Percentiles rank a stretch among this genome's conserved stretches.
Conservation (phyloP, 2,888 invertebrate genomes). For the Fragum whitleyi region DNA sequence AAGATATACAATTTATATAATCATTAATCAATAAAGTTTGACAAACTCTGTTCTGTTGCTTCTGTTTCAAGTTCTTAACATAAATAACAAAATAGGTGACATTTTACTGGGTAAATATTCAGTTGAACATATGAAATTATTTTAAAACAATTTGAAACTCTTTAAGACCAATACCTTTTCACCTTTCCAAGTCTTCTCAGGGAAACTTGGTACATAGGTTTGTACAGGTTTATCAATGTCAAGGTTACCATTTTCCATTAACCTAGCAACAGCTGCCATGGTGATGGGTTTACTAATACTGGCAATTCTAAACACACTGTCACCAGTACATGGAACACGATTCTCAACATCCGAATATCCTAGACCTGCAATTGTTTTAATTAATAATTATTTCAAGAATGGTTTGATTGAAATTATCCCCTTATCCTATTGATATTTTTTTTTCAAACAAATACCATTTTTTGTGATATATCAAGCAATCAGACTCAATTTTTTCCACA, state of each 20-base stretch:
- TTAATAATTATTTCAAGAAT: neutral
- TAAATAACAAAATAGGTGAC: too few species aligned
- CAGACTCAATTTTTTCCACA: too few species aligned
- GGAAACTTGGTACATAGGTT: conserved; percentile 87
- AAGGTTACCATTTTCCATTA: conserved; percentile 86
- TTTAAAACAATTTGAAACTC: too few species aligned
- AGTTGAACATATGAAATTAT: too few species aligned
- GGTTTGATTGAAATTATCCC: neutral
- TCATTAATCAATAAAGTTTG: too few species aligned
- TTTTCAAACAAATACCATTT: neutral
- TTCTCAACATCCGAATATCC: conserved; percentile 87
- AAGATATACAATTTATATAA: too few species aligned
- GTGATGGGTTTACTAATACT: conserved; percentile 88
- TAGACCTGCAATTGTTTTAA: conserved; percentile 49
- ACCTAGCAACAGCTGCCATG: conserved; percentile 86
- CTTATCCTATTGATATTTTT: neutral
- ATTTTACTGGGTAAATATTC: too few species aligned
- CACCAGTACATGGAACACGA: conserved; percentile 84
- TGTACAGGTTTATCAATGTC: conserved; percentile 87
- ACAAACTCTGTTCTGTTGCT: neutral
- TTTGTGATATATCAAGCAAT: neutral
- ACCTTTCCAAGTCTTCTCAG: conserved; percentile 86
- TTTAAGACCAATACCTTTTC: conserved; percentile 84
- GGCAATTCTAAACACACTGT: conserved; percentile 87
- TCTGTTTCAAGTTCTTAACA: too few species aligned